Conservation (phyloP, 2,113 vertebrate species). For the Chinchilla lanigera region DNA sequence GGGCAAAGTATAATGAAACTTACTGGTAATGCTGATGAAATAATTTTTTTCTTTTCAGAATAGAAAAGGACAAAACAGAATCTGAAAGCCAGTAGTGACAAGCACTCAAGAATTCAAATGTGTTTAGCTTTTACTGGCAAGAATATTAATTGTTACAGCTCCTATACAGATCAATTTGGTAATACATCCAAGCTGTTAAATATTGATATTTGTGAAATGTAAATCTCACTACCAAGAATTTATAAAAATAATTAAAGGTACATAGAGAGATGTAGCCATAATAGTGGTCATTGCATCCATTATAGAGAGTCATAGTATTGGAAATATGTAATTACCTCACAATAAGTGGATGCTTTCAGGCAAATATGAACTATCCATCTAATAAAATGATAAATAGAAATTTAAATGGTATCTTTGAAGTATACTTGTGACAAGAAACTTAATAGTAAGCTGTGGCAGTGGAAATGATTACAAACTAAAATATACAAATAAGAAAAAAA, state of each 20-base stretch:
- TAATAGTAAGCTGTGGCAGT: not conserved
- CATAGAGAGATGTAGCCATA: not conserved
- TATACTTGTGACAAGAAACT: not conserved
- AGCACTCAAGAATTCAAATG: constrained; percentile 3
- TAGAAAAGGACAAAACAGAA: not conserved
- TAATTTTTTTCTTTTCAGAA: constrained; percentile 22
- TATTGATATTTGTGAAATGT: not conserved
- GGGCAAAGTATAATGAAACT: not conserved
- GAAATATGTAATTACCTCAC: not conserved
- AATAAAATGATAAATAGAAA: constrained; percentile 31
- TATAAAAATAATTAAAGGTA: constrained; percentile 38
- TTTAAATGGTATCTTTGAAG: constrained; percentile 10
- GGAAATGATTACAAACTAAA: not conserved
- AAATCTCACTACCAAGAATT: not conserved
- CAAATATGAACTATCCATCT: not conserved
- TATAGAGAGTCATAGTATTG: constrained; percentile 42
- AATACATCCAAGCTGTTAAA: not conserved
- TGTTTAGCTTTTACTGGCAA: not conserved
- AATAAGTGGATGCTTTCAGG: not conserved
- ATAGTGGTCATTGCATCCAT: not conserved
- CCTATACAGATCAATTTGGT: not conserved
- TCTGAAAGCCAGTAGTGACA: not conserved
- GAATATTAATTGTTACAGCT: not conserved
- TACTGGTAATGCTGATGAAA: not conserved
- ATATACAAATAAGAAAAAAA: not conserved